Evolutionary conservation across 92 coral and sea anemone species (phyloP).

Genomic region (Bergia puertoricense): DNA sequence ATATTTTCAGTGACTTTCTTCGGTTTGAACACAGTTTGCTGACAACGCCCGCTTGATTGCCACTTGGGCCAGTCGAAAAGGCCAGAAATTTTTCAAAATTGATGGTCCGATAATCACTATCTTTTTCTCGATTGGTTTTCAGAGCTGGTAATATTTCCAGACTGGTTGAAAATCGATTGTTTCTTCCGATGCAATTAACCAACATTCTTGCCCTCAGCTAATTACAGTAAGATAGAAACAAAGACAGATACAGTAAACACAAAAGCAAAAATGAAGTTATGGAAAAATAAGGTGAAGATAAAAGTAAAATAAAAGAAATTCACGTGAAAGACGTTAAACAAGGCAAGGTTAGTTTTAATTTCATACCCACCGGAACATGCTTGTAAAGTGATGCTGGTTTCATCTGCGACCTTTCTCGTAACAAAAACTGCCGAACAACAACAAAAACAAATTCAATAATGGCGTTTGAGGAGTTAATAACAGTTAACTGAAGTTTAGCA

Average conservation of each 20-base stretch:
- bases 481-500: neutral
- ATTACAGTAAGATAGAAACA: no score
- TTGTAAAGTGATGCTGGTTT: conserved; percentile 77
- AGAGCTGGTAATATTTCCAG: no score
- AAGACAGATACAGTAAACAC: no score
- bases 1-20: no score
- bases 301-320: neutral
- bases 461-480: neutral
- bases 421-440: conserved; percentile 66
- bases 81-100: no score
- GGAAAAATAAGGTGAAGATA: neutral
- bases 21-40: no score
- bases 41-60: neutral
- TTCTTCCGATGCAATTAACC: no score
- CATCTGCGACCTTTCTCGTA: conserved; percentile 63
- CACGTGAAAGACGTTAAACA: neutral
- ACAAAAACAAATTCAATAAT: neutral
- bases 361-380: conserved; percentile 58
- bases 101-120: no score
- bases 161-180: no score
- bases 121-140: no score
- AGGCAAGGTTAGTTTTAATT: neutral
- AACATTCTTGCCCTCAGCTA: no score
- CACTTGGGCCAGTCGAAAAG: neutral
- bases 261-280: no score